A percentile compares a stretch with the other conserved stretches of the same genome.
Evolutionary conservation across 2,797 vertebrate genomes (phyloP).

Genomic region (Acipenser ruthenus): DNA sequence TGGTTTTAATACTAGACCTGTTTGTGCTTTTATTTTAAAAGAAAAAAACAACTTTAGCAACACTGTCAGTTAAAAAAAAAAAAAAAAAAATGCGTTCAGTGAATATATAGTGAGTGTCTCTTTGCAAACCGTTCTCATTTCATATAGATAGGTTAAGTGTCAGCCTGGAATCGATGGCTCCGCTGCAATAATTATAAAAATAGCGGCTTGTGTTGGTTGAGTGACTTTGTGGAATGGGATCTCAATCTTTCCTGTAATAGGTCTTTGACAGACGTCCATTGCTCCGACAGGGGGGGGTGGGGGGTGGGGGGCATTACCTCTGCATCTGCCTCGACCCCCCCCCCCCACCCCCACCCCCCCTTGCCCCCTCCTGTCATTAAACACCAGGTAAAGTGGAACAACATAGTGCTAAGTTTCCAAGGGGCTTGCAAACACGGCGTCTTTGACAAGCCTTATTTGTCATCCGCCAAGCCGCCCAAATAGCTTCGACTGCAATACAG

Average conservation of each 20-base stretch:
- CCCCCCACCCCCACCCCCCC: not conserved
- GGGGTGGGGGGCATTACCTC: not conserved
- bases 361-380: constrained; percentile 64
- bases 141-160: constrained; percentile 54
- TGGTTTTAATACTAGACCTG: too few relatives aligned
- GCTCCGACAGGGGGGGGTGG: not conserved
- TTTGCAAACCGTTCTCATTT: constrained; percentile 50
- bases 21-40: too few relatives aligned
- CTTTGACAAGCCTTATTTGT: constrained; percentile 76
- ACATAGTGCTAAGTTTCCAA: constrained; percentile 37
- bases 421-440: constrained; percentile 41
- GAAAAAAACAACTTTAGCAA: too few relatives aligned
- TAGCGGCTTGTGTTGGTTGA: constrained; percentile 75
- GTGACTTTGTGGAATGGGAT: constrained; percentile 79
- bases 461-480: constrained; percentile 63
- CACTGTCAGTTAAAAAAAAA: too few relatives aligned
- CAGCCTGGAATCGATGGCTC: constrained; percentile 70
- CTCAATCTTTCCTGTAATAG: constrained; percentile 85
- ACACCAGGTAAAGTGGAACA: constrained; percentile 68
- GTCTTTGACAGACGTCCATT: constrained; percentile 58
- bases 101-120: constrained; percentile 55
- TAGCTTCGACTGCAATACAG: constrained; percentile 55
- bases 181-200: constrained; percentile 70
- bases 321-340: not conserved
- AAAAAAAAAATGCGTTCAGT: constrained; percentile 23